Percentiles rank a stretch among this genome's conserved stretches.
phyloP scores from a whole-genome alignment of 2,888 invertebrate species.

The Omphaloscelis lunosa region DNA sequence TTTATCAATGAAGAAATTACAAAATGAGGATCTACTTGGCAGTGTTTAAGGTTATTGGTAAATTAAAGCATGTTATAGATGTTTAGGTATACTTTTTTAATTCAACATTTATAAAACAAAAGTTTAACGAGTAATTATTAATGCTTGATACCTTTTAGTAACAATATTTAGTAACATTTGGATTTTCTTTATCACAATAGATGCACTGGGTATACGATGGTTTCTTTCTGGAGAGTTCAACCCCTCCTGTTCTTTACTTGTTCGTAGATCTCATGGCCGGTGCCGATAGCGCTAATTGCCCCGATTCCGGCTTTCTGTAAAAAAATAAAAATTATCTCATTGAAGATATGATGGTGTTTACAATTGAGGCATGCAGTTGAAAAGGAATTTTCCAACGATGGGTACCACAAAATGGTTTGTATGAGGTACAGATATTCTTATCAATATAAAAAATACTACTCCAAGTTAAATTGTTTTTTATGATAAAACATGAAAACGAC shows the following conservation, averaged over 20 bases:
- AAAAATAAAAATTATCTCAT: conserved; percentile 15
- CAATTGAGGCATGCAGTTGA: not conserved
- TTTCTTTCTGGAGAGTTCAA: conserved; percentile 1
- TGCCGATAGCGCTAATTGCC: conserved; percentile 65
- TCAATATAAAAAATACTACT: not conserved
- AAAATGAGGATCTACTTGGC: not conserved
- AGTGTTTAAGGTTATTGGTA: not conserved
- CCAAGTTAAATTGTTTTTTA: not conserved
- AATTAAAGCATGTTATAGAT: conserved; percentile 6
- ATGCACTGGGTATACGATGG: not conserved
- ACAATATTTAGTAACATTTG: conserved; percentile 12
- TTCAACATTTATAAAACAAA: conserved; percentile 15
- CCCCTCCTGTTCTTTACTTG: conserved; percentile 61
- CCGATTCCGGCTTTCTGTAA: conserved; percentile 71
- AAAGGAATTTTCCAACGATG: not conserved
- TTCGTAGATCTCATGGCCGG: conserved; percentile 68
- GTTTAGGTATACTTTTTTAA: conserved; percentile 1
- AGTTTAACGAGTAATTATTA: not conserved
- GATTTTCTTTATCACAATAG: not conserved
- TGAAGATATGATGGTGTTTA: not conserved
- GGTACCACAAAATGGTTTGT: not conserved
- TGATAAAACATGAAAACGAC: not conserved
- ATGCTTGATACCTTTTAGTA: not conserved
- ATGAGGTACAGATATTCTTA: too few relatives aligned
- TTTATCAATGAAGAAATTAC: not conserved